These are phyloP conservation scores for Hetaerina americana DNA, from an alignment of 1,140 invertebrate species.

Conservation along the genomic window DNA sequence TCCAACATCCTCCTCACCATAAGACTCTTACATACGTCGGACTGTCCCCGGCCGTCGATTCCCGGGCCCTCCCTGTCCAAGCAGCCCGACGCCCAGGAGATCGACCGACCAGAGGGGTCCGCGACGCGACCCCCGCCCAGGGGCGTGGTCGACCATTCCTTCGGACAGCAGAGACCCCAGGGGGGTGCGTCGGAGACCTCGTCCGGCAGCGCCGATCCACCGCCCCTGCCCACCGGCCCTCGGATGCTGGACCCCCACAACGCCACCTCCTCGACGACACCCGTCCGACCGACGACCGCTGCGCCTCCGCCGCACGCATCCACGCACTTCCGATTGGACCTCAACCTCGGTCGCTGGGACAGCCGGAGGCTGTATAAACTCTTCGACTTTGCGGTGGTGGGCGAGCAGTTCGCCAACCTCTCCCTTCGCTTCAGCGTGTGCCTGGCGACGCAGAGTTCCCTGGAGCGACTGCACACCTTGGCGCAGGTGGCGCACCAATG, in stretches of 20 bases:
- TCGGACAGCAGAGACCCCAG: conserved; percentile 11
- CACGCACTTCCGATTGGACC: conserved; percentile 29
- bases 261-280: not conserved
- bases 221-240: conserved; percentile 20
- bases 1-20: conserved; percentile 57
- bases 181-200: conserved; percentile 19
- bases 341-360: conserved; percentile 58
- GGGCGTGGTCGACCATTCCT: conserved; percentile 13
- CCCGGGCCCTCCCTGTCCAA: conserved; percentile 3
- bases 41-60: conserved; percentile 22
- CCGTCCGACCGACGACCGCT: not conserved
- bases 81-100: conserved; percentile 11
- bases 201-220: conserved; percentile 22
- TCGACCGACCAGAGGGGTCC: not conserved
- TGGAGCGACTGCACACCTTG: conserved; percentile 64
- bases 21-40: conserved; percentile 42
- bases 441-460: conserved; percentile 68
- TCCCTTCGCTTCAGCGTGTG: conserved; percentile 49
- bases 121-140: conserved; percentile 16
- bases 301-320: not conserved
- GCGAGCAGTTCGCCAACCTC: conserved; percentile 40
- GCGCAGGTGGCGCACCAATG: conserved; percentile 65
- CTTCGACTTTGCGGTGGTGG: conserved; percentile 57
- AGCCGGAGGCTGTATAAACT: conserved; percentile 47
- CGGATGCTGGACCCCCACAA: conserved; percentile 19